phyloP scores from a whole-genome alignment of 2,113 vertebrate species.

The Elachura formosa region DNA sequence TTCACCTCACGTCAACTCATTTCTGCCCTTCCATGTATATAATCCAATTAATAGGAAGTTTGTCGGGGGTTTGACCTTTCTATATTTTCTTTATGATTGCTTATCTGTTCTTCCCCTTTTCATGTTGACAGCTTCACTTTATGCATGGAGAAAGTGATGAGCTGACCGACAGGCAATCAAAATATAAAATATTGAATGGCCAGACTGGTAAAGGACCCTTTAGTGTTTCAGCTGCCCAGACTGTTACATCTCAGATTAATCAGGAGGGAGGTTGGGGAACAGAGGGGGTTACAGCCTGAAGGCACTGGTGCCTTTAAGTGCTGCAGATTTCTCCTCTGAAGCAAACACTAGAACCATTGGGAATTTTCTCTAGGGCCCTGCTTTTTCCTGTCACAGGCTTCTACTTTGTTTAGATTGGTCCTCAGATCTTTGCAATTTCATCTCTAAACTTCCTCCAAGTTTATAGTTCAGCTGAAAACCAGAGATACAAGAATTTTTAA shows the following conservation, averaged over 20 bases:
- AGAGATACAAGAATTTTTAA: neutral
- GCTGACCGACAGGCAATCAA: slow-evolving; percentile 33
- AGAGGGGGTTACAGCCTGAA: neutral
- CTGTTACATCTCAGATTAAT: neutral
- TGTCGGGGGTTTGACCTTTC: neutral
- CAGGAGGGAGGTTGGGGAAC: neutral
- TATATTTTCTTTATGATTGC: neutral
- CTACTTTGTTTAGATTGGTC: neutral
- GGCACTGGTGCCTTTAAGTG: neutral
- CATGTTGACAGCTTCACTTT: neutral
- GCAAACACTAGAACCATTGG: neutral
- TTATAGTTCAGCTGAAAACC: neutral
- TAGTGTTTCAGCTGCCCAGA: neutral
- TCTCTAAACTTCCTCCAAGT: neutral
- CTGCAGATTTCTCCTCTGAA: neutral
- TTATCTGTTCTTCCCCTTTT: neutral
- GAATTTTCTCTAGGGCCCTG: neutral
- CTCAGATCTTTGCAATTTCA: neutral
- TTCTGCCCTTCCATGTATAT: neutral
- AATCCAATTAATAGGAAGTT: slow-evolving; percentile 36
- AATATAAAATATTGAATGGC: slow-evolving; percentile 31
- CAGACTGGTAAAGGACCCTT: neutral
- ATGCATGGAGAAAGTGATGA: neutral
- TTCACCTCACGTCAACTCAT: neutral
- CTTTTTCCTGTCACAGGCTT: neutral